Conservation (phyloP, 1,140 invertebrate genomes). For the Diabrotica undecimpunctata region DNA sequence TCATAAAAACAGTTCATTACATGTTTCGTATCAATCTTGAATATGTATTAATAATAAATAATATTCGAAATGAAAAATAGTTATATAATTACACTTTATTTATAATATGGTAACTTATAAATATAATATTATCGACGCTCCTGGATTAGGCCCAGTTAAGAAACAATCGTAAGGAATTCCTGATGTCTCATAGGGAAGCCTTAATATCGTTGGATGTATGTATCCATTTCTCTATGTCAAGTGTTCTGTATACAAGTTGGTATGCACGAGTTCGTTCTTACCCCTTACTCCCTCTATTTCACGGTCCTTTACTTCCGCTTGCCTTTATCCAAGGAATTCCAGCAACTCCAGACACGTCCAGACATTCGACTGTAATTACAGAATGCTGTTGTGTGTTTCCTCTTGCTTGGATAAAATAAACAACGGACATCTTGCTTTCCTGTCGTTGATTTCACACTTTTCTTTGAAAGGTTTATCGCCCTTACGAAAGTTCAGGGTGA, state of each 20-base stretch:
- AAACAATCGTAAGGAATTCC: slow-evolving; percentile 37
- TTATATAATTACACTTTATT: no score
- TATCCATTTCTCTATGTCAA: slow-evolving; percentile 42
- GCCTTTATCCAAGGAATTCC: slow-evolving; percentile 27
- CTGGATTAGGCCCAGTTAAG: slow-evolving; percentile 23
- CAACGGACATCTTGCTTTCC: slow-evolving; percentile 18
- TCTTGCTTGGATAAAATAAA: slow-evolving; percentile 34
- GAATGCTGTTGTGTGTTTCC: slow-evolving; percentile 34
- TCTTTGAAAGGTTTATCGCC: background rate
- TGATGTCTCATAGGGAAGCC: slow-evolving; percentile 35
- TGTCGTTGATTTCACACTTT: slow-evolving; percentile 2
- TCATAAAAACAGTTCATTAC: no score
- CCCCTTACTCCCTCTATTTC: slow-evolving; percentile 27
- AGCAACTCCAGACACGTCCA: slow-evolving; percentile 40
- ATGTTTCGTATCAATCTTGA: no score
- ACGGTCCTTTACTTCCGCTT: background rate
- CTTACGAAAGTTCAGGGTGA: background rate
- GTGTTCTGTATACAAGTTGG: slow-evolving; percentile 27
- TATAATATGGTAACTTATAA: no score
- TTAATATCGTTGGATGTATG: slow-evolving; percentile 42
- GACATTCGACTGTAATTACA: slow-evolving; percentile 40
- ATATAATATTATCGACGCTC: background rate
- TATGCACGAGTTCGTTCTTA: slow-evolving; percentile 33
- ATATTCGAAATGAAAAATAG: no score
- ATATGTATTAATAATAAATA: no score